These are phyloP conservation scores for Leptodirus hochenwartii DNA, from an alignment of 2,888 invertebrate genomes.

Conservation along the genomic window DNA sequence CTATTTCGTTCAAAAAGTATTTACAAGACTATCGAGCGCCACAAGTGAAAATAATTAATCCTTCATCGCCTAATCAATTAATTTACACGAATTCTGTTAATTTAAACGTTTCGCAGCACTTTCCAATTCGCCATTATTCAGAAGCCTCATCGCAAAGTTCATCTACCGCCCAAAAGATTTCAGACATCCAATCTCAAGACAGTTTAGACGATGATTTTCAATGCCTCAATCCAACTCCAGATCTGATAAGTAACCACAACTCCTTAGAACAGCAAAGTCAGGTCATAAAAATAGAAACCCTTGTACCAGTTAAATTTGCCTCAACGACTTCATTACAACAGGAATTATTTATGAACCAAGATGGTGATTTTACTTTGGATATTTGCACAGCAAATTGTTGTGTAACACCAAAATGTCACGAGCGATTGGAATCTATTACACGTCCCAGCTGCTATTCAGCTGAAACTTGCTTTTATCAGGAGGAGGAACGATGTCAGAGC, in stretches of 20 bases:
- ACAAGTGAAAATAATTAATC: constrained; percentile 14
- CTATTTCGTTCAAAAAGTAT: constrained; percentile 25
- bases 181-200: constrained; percentile 30
- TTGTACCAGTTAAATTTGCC: background rate
- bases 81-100: constrained; percentile 32
- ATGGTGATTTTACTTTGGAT: background rate
- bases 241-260: constrained; percentile 39
- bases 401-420: constrained; percentile 9
- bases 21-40: constrained; percentile 16
- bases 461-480: too few relatives aligned
- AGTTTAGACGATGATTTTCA: constrained; percentile 23
- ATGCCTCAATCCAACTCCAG: constrained; percentile 29
- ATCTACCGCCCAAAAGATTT: too few relatives aligned
- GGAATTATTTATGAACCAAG: constrained; percentile 1
- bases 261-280: constrained; percentile 23
- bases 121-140: too few relatives aligned
- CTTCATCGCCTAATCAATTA: constrained; percentile 21
- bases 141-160: too few relatives aligned
- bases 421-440: constrained; percentile 12
- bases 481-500: too few relatives aligned
- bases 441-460: too few relatives aligned
- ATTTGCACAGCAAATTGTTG: constrained; percentile 12
- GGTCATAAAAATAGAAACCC: background rate
- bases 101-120: constrained; percentile 37
- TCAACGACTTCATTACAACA: background rate